Conservation (phyloP, 2,113 vertebrate species). For the Hypomesus transpacificus region DNA sequence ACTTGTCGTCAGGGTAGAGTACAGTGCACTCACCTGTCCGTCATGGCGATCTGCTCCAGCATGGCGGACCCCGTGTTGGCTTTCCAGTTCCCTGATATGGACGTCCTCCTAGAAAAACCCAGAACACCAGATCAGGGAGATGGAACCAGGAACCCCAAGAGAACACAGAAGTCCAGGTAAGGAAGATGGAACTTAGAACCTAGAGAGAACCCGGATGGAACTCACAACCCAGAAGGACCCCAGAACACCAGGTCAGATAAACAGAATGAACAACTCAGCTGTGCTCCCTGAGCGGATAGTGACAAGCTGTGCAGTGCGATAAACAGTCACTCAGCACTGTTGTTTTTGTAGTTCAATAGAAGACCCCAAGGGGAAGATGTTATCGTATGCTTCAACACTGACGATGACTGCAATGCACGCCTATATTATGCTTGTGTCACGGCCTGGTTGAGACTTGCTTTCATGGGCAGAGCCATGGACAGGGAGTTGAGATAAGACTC, state of each 20-base stretch:
- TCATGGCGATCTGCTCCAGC: constrained; percentile 98
- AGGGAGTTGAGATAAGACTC: constrained; percentile 29
- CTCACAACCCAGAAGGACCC: too few relatives aligned
- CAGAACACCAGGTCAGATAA: too few relatives aligned
- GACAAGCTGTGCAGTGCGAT: neutral
- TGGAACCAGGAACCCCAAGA: constrained; percentile 30
- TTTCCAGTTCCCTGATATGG: constrained; percentile 98
- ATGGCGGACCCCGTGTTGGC: constrained; percentile 97
- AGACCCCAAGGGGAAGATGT: constrained; percentile 3
- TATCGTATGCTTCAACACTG: constrained; percentile 16
- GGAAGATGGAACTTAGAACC: too few relatives aligned
- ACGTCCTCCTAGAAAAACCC: constrained; percentile 82
- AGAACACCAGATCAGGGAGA: neutral
- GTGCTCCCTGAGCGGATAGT: neutral
- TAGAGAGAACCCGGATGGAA: too few relatives aligned
- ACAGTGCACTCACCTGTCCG: constrained; percentile 81
- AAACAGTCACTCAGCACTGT: neutral
- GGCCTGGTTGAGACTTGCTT: constrained; percentile 17
- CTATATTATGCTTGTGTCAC: constrained; percentile 32
- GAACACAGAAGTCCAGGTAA: too few relatives aligned
- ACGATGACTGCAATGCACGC: constrained; percentile 34
- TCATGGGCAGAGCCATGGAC: neutral
- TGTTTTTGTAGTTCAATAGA: constrained; percentile 1
- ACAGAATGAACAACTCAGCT: too few relatives aligned
- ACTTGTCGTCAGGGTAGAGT: neutral